Base-by-base conservation (phyloP, 2,888 invertebrate genomes). In the Platycheirus albimanus region DNA sequence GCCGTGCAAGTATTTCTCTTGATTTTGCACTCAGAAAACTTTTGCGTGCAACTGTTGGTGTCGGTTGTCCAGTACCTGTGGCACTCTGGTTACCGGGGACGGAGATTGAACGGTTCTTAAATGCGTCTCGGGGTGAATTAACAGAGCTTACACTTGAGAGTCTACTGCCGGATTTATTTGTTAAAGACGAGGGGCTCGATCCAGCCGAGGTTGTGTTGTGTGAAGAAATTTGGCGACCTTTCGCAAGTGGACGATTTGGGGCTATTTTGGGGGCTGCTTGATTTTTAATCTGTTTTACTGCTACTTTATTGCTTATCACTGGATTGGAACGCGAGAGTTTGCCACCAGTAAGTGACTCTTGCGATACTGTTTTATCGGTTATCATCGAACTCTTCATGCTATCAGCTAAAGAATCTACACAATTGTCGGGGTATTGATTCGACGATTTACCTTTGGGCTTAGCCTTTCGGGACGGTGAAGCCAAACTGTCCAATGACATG, bases 21-120 rank as follows among this genome's bases (percentile, higher is more conserved):
- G 91, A 91, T 77, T 90, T 91, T 47, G 91, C 90, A 0, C 90
- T 90, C 0, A 91, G 86, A 54, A 91, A 91, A 86, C 91, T 91
- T 51, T 88, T 90, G 3, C 89, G 88, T 20, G 84, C 85, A 15
- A 87, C 87, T 2, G 87, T 74, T 20, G 74, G 72, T 30, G 85
- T 85, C 11, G 83, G 58, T 54, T 86, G 86, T 3, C 85, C 85
- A 20, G 80, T 70, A 20, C 41, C n/a, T 20, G 64, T 10, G 10
- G 77, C 33, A 7, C 85, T 85, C 2, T 85, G 88, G 0, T 87
- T 88, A 1, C 87, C 88, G 15, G 90, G 90, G 84, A 90, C 89
- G 49, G 90, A 90, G 45, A 90, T 90, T 10, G 90, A 90, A 11
- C 91, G 90, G 69, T 90, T 87, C 86, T 90, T 90, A 69, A 88